These are phyloP conservation scores for Heliconius nattereri DNA, from an alignment of 1,140 invertebrate species.

Conservation along the genomic window DNA sequence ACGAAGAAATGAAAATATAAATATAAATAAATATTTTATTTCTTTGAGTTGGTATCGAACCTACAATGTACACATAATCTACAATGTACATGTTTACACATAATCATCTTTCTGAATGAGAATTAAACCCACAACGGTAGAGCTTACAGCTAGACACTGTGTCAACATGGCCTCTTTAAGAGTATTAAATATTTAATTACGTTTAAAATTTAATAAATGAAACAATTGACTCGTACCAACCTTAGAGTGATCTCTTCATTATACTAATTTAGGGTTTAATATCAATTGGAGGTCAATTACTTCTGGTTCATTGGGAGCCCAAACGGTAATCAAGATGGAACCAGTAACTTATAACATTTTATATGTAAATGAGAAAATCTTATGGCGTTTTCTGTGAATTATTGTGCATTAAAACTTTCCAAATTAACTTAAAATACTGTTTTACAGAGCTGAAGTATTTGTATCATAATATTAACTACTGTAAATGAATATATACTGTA, in stretches of 20 bases:
- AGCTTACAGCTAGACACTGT: neutral
- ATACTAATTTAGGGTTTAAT: slow-evolving; percentile 10
- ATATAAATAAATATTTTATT: too few species aligned
- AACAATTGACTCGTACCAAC: neutral
- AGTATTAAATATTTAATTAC: neutral
- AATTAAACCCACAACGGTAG: neutral
- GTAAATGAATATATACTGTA: too few species aligned
- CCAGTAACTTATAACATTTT: slow-evolving; percentile 2
- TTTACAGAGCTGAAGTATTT: too few species aligned
- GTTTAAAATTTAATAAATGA: neutral
- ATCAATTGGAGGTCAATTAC: slow-evolving; percentile 7
- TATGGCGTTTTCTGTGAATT: neutral
- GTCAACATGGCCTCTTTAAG: neutral
- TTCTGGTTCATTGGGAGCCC: neutral
- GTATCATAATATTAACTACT: too few species aligned
- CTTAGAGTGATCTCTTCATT: slow-evolving; percentile 1
- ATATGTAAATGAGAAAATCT: neutral
- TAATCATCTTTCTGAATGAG: neutral
- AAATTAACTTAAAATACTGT: too few species aligned
- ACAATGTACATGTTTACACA: too few species aligned
- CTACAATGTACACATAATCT: too few species aligned
- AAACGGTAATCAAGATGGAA: neutral
- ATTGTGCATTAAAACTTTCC: too few species aligned
- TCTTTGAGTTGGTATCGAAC: too few species aligned
- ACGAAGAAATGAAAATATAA: too few species aligned